These are phyloP conservation scores for Cheirogaleus major DNA, from an alignment of 2,797 vertebrate genomes.

Conservation along the genomic window DNA sequence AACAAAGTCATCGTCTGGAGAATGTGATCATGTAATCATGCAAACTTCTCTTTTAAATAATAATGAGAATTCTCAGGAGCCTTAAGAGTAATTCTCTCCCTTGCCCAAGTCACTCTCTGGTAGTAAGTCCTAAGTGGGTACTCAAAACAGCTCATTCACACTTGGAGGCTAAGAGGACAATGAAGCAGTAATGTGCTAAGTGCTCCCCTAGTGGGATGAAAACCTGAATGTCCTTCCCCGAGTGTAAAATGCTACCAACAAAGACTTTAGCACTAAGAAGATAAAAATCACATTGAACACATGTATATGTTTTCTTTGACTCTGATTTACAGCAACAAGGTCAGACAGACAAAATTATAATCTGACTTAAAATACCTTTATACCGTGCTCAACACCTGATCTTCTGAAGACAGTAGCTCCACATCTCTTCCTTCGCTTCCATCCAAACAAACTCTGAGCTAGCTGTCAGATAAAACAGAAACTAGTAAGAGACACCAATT, in stretches of 20 bases:
- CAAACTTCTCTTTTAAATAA: slow-evolving; percentile 51
- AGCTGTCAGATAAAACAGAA: neutral
- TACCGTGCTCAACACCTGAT: neutral
- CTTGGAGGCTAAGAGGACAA: neutral
- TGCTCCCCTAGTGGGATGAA: neutral
- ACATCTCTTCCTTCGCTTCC: neutral
- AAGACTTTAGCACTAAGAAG: neutral
- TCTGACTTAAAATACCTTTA: neutral
- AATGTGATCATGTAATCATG: neutral
- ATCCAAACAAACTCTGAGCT: neutral
- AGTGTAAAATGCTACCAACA: slow-evolving; percentile 16
- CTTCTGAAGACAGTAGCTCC: neutral
- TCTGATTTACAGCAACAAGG: neutral
- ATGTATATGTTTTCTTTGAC: neutral
- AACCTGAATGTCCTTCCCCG: neutral
- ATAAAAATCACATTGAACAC: neutral
- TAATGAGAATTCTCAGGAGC: slow-evolving; percentile 7
- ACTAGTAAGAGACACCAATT: neutral
- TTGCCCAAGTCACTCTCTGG: neutral
- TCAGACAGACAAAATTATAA: neutral
- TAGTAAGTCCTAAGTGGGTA: neutral
- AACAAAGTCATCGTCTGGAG: slow-evolving; percentile 4
- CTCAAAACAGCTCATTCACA: neutral
- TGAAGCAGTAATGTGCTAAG: neutral
- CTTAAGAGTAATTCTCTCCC: neutral